Evolutionary conservation across 2,888 invertebrate genomes (phyloP).

Genomic region (Apodemia zela): DNA sequence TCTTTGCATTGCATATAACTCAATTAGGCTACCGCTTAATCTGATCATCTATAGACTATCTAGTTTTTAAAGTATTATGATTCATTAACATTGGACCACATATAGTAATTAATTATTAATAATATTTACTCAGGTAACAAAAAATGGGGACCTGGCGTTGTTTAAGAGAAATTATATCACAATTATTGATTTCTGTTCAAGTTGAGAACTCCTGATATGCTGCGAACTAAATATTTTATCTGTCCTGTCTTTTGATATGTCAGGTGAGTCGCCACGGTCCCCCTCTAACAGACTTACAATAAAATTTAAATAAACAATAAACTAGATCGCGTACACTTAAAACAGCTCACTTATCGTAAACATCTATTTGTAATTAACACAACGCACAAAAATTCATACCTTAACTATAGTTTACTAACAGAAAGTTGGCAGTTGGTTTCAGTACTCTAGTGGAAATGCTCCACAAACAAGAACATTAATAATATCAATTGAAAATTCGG

Average conservation of each 20-base stretch:
- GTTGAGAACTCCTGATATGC: conserved; percentile 51
- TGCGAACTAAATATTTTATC: conserved; percentile 35
- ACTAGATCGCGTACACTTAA: conserved; percentile 67
- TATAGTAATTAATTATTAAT: conserved; percentile 75
- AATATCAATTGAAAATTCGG: conserved; percentile 68
- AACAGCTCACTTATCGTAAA: conserved; percentile 68
- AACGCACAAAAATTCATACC: conserved; percentile 64
- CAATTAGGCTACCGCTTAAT: conserved; percentile 55
- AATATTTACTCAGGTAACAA: conserved; percentile 80
- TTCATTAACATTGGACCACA: conserved; percentile 80
- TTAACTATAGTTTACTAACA: conserved; percentile 59
- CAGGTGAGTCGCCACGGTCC: conserved; percentile 41
- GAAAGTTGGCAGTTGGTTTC: conserved; percentile 74
- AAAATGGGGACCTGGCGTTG: conserved; percentile 64
- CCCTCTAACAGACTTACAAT: conserved; percentile 61
- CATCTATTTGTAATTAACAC: conserved; percentile 69
- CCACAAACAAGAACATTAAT: conserved; percentile 53
- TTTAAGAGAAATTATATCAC: conserved; percentile 32
- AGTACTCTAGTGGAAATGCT: conserved; percentile 57
- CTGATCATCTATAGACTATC: conserved; percentile 62
- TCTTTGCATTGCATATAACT: conserved; percentile 39
- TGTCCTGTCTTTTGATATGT: conserved; percentile 54
- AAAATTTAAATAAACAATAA: conserved; percentile 73
- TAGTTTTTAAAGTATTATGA: conserved; percentile 71
- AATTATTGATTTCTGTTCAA: conserved; percentile 23